Evolutionary conservation across 2,797 vertebrate species (phyloP), one percentile per base, ranked within the genome.

Genomic region (Gephyroberyx darwinii): DNA sequence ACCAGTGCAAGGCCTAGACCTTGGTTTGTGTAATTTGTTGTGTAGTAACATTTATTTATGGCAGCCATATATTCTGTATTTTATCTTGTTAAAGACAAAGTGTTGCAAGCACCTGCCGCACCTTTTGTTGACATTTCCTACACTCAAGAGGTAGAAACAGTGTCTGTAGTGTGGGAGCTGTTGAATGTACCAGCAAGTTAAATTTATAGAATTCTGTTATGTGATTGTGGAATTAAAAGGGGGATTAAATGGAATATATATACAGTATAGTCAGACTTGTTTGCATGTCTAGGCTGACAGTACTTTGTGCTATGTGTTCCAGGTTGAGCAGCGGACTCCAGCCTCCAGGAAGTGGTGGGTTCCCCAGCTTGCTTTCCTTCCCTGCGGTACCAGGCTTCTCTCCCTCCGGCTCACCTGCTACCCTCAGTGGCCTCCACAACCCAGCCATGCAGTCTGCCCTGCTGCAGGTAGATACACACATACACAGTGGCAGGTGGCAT

Each of bases 321-420:
- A 96, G 96, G 82, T 88, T 96, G 89, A 92, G 94, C 54, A 92
- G 95, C 75, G 95, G 95, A 74, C 95, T 98, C 50, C 97, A 97
- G 87, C 90, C 95, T 57, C 93, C 96, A 26, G 95, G 95, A 80
- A 94, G 93, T 54, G 93, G 95, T 52, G 95, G 96, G 20, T 99
- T 98, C 82, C 96, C 97, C 35, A 86, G 96, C 67, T 90, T 99
- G 86, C 89, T 99, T 68, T 96, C 97, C 62, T 98, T 99, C 84
- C 94, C 97, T 13, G 96, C 95, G 9, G 95, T 99, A 66, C 94
- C 96, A 3, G 95, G 95, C 67, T 98, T 99, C 92, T 94, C 97
- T 58, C 94, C 96, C 65, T 94, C 92, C 37, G 92, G 95, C 1
- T 86, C 96, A n/a, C 94, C 96, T 0, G 94, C 95, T 41, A 90